Base-by-base conservation (phyloP, 2,113 vertebrate genomes). In the Carassius carassius region DNA sequence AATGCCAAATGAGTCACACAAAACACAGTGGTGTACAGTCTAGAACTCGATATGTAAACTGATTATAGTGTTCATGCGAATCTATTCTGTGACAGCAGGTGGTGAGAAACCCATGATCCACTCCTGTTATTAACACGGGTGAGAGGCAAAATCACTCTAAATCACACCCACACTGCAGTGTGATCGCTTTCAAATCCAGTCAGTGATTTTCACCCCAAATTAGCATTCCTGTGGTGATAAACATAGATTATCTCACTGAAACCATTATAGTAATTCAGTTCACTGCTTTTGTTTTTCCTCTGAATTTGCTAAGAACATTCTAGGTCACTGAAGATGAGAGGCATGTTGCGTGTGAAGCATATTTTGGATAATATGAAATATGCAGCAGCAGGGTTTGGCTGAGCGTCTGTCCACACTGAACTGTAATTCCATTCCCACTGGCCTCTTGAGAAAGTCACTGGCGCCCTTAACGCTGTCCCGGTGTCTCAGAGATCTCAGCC, bases 341-440 rank as follows among this genome's bases (percentile, higher is more conserved):
- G 78, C 78, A 11, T 63, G 32, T 60, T 47, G 58, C 35, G 0
- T 47, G 60, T 67, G 60, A 29, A 13, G 62, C 23, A 51, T 41
- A 65, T 82, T 87, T 86, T 73, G 41, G 47, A 49, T 76, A 54
- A 54, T 76, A 76, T 19, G 76, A 88, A 86, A 86, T 84, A 41
- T 79, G 73, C 72, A 83, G 69, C 23, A 29, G 73, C 87, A 76
- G 63, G 14, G 51, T 56, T 62, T 63, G 56, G 23, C 84, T 85
- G 76, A n/a, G 70, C 63, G 60, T 87, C 82, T 83, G 70, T 85
- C 87, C 47, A 65, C 77, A 81, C 65, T 23, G 79, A 82, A 84
- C 86, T 88, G 86, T 89, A 84, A 87, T 81, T 89, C 81, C 83
- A 88, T 85, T 82, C 86, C 60, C 67, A 21, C 3, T 29, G 62